These are phyloP conservation scores for Dipodomys ordii DNA, from an alignment of 2,113 vertebrate genomes.

Conservation along the genomic window DNA sequence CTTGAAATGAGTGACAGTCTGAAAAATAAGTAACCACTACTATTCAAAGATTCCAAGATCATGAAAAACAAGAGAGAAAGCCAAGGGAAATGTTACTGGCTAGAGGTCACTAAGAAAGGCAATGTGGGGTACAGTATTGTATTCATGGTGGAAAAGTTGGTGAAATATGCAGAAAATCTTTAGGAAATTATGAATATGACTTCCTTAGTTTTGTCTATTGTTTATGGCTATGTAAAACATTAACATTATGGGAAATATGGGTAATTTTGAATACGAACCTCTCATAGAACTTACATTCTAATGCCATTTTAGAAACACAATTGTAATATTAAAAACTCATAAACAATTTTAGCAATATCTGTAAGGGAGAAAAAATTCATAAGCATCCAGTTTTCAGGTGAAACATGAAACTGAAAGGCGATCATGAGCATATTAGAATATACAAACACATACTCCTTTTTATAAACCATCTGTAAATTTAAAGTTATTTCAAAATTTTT, in stretches of 20 bases:
- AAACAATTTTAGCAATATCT: constrained; percentile 37
- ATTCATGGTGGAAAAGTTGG: not conserved
- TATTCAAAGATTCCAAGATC: constrained; percentile 2
- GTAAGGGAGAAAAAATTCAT: not conserved
- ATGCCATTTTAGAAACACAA: constrained; percentile 33
- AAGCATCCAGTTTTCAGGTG: constrained; percentile 38
- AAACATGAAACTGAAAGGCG: constrained; percentile 44
- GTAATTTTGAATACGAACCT: not conserved
- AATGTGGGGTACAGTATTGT: not conserved
- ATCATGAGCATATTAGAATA: constrained; percentile 63
- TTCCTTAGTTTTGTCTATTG: not conserved
- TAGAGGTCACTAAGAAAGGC: not conserved
- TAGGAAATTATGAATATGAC: not conserved
- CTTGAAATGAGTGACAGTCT: not conserved
- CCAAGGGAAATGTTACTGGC: not conserved
- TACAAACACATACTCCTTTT: constrained; percentile 15
- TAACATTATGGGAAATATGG: not conserved
- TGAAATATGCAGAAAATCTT: not conserved
- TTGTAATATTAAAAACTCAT: constrained; percentile 18
- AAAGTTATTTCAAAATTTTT: constrained; percentile 36
- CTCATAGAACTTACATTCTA: not conserved
- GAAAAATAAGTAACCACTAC: constrained; percentile 5
- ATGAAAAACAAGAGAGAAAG: not conserved
- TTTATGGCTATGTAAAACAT: not conserved
- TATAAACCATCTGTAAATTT: not conserved